Conservation (phyloP, 2,797 vertebrate species). For the Craterocephalus amniculus region DNA sequence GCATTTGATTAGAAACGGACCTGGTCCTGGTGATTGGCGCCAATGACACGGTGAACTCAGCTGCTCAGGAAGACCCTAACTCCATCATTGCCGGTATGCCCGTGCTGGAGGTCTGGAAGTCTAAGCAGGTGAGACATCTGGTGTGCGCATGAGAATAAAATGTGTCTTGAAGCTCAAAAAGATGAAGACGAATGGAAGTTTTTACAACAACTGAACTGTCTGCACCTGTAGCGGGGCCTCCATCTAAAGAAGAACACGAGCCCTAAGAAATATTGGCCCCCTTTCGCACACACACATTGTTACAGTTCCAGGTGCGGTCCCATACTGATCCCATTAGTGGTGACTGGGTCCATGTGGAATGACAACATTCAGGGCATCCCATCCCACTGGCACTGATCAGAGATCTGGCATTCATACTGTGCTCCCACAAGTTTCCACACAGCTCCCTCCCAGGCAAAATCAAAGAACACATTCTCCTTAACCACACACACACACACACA, state of each 20-base stretch:
- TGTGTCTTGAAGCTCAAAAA: slow-evolving; percentile 43
- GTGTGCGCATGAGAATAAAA: slow-evolving; percentile 43
- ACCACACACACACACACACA: slow-evolving; percentile 11
- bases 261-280: slow-evolving; percentile 25
- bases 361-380: slow-evolving; percentile 72
- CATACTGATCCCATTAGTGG: slow-evolving; percentile 77
- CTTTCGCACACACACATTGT: slow-evolving; percentile 21
- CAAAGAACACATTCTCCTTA: slow-evolving; percentile 36
- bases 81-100: slow-evolving; percentile 82
- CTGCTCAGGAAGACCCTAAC: slow-evolving; percentile 84
- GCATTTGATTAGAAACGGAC: slow-evolving; percentile 75
- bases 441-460: slow-evolving; percentile 54
- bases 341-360: slow-evolving; percentile 77
- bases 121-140: slow-evolving; percentile 80
- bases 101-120: slow-evolving; percentile 82
- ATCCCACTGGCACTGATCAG: slow-evolving; percentile 53
- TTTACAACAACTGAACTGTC: slow-evolving; percentile 43
- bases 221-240: slow-evolving; percentile 38
- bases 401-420: slow-evolving; percentile 61
- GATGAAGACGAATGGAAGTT: slow-evolving; percentile 40
- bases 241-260: slow-evolving; percentile 30
- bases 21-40: slow-evolving; percentile 81
- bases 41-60: slow-evolving; percentile 86
- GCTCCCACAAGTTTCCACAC: slow-evolving; percentile 41
- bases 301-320: slow-evolving; percentile 70